Evolutionary conservation across 2,888 invertebrate genomes (phyloP).

Genomic region (Netelia melanura): DNA sequence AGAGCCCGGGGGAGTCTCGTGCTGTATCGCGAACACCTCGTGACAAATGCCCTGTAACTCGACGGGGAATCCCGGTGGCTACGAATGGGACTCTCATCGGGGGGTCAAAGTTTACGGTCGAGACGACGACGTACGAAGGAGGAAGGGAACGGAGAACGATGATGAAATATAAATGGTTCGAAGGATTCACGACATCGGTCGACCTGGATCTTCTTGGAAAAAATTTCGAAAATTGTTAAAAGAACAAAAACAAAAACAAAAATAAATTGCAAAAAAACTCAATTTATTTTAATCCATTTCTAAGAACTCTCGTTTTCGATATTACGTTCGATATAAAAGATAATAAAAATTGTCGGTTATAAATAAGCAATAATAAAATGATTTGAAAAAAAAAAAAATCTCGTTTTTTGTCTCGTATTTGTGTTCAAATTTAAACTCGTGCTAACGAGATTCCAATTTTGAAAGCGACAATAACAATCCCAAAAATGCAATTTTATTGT

Average conservation of each 20-base stretch:
- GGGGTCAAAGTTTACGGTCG: conserved; percentile 65
- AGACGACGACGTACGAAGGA: conserved; percentile 17
- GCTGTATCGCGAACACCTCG: conserved; percentile 68
- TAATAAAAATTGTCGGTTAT: no score
- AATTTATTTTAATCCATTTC: neutral
- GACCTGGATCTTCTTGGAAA: conserved; percentile 13
- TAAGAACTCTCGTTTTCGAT: neutral
- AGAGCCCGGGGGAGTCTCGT: conserved; percentile 23
- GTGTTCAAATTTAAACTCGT: no score
- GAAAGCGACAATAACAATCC: no score
- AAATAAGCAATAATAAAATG: no score
- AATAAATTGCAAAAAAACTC: neutral
- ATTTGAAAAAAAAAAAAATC: no score
- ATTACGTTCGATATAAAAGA: neutral
- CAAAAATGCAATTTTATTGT: no score
- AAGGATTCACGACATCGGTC: conserved; percentile 8
- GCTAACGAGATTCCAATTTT: no score
- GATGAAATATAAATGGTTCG: conserved; percentile 10
- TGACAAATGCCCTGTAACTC: conserved; percentile 69
- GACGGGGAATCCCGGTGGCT: conserved; percentile 66
- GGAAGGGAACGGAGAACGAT: conserved; percentile 14
- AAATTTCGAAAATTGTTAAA: neutral
- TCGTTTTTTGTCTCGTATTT: no score
- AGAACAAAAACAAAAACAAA: neutral
- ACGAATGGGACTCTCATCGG: conserved; percentile 59